Base-by-base conservation (phyloP, 2,888 invertebrate species). In the Sesamia inferens region DNA sequence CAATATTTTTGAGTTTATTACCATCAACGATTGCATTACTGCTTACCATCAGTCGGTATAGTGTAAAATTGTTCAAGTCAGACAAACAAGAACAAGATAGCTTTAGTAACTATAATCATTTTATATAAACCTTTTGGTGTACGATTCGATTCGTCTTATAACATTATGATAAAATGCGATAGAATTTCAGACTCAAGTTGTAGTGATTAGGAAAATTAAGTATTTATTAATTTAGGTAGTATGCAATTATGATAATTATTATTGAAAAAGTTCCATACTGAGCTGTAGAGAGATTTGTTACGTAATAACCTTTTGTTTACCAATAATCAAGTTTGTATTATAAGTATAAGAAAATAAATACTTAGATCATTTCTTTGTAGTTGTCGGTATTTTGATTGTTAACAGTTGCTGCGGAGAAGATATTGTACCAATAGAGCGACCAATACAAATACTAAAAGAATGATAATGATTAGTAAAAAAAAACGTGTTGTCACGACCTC, bases 401-500 rank as follows among this genome's bases (percentile, higher is more conserved):
- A 31, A 31, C 1, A 31, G 31, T 31, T 31, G 3, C 31, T 31
- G 31, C 31, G 31, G 31, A 31, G 31, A 31, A 31, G 31, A 31
- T 31, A n/a, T n/a, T n/a, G n/a, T 3, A 51, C 51, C 51, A 19
- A 19, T 10, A 51, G 51, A 51, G 10, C 19, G 51, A 51, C 19
- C 51, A 51, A 51, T 51, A 10, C 58, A 19, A n/a, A 59, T 64
- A 48, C 24, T 11, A 63, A 68, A 39, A 42, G 11, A 63, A 63
- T 16, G 11, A 7, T 42, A 58, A 48, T 16, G n/a, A 62, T 51
- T 22, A 42, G 64, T 51, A 74, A 76, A 79, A 76, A 79, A 77
- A 78, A 84, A 68, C 55, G 24, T 22, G 58, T 70, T 31, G 74
- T 85, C 78, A 83, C 81, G 84, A 84, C 42, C 62, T 51, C 62